Evolutionary conservation across 2,113 vertebrate species (phyloP), one percentile per base, ranked within the genome.

Genomic region (Zeus faber): DNA sequence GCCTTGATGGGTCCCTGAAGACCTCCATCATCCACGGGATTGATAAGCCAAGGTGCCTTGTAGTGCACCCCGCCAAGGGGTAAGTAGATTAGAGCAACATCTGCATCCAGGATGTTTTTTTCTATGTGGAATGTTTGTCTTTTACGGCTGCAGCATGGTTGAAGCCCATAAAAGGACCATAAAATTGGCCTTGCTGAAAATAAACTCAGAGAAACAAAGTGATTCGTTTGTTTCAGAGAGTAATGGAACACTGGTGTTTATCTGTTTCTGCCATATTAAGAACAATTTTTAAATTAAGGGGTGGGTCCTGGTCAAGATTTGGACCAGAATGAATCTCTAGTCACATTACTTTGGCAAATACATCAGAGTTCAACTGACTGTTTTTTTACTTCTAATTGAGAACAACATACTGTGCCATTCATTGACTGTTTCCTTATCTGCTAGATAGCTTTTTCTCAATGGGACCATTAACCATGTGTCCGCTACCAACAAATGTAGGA

Each of bases 11-110:
- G 13, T 98, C 97, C 76, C 90, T 99, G 79, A 97, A 97, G 92
- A 97, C 95, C 37, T 97, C 97, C 59, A 91, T 99, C 86, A 94
- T 99, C 81, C 94, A 98, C 3, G 97, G 97, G 74, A 97, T 99
- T 0, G 97, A 99, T 87, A 97, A 96, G 60, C 95, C 96, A 22
- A 94, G 95, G 70, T 97, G 93, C 76, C 91, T 99, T 70, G 91
- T 95, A 43, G 89, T 96, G 85, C 93, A 99, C 57, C 97, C 97
- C 75, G 89, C 91, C 26, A 97, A 92, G 84, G 96, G 97, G 97
- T 99, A 94, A 95, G 91, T 79, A 79, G 76, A 75, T 78, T 78
- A 81, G 58, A 70, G 58, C 48, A 48, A 62, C 6, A 68, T 60
- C 72, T 45, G 3, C 54, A 35, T 58, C 44, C 29, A 33, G 31